Conservation (phyloP, 2,113 vertebrate species). For the Mionectes macconnelli region DNA sequence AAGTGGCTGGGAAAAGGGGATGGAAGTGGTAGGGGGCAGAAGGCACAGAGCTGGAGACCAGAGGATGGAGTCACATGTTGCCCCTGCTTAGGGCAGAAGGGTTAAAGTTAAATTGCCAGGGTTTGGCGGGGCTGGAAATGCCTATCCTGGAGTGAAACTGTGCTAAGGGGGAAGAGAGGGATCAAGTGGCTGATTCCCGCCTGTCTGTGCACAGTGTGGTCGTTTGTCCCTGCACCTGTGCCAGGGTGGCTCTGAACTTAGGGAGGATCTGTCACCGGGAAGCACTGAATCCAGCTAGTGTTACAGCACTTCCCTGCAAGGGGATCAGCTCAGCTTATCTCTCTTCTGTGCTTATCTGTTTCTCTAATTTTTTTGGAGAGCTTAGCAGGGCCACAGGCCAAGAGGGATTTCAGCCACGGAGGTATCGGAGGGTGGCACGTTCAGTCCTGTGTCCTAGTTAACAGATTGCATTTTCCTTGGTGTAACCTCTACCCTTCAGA, state of each 20-base stretch:
- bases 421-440: background rate
- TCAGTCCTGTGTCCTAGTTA: background rate
- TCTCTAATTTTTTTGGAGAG: background rate
- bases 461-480: background rate
- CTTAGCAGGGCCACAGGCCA: background rate
- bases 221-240: background rate
- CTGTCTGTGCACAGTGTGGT: rapidly evolving
- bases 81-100: rapidly evolving
- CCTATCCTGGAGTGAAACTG: background rate
- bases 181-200: rapidly evolving
- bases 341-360: background rate
- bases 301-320: background rate
- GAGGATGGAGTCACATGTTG: background rate
- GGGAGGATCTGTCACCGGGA: background rate
- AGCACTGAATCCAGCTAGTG: background rate
- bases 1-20: background rate
- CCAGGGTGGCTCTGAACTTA: background rate
- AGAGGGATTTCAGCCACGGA: background rate
- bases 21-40: background rate
- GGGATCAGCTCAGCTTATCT: background rate
- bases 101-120: rapidly evolving
- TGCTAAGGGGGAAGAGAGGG: background rate
- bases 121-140: background rate
- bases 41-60: background rate
- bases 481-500: background rate